Percentiles rank a stretch among this genome's conserved stretches.
phyloP scores from a whole-genome alignment of 2,797 vertebrate genomes.

The Champsocephalus gunnari region DNA sequence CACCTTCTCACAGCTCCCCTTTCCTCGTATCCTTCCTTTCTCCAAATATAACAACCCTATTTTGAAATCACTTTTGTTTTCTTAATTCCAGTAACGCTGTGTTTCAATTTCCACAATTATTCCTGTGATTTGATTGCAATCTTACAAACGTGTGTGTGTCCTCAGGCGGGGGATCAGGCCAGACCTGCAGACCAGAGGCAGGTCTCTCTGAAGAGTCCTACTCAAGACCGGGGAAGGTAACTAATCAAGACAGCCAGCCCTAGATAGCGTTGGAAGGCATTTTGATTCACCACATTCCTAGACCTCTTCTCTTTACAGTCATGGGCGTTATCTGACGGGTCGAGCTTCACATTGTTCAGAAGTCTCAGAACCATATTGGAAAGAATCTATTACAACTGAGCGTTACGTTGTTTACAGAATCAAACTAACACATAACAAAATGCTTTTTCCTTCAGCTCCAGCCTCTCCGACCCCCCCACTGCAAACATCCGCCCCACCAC shows the following conservation, averaged over 20 bases:
- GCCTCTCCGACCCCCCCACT: conserved; percentile 93
- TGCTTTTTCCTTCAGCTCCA: conserved; percentile 82
- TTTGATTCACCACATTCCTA: neutral
- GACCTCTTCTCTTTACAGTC: neutral
- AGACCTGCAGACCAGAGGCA: conserved; percentile 87
- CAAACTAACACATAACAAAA: neutral
- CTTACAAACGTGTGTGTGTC: conserved; percentile 26
- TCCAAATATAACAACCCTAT: neutral
- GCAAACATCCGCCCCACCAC: conserved; percentile 98
- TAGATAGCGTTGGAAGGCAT: neutral
- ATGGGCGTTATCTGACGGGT: neutral
- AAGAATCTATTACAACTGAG: neutral
- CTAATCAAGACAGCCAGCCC: neutral
- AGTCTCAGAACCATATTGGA: neutral
- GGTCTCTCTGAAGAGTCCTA: conserved; percentile 91
- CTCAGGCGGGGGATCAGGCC: conserved; percentile 85
- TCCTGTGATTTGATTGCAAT: neutral
- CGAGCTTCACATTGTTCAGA: neutral
- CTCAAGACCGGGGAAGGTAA: conserved; percentile 96
- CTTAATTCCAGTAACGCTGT: too few relatives aligned
- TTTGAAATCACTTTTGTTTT: too few relatives aligned
- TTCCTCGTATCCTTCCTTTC: neutral
- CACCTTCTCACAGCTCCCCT: too few relatives aligned
- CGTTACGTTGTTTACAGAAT: neutral
- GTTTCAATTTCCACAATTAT: neutral